phyloP scores from a whole-genome alignment of 2,797 vertebrate species.

The Coregonus suidteri region DNA sequence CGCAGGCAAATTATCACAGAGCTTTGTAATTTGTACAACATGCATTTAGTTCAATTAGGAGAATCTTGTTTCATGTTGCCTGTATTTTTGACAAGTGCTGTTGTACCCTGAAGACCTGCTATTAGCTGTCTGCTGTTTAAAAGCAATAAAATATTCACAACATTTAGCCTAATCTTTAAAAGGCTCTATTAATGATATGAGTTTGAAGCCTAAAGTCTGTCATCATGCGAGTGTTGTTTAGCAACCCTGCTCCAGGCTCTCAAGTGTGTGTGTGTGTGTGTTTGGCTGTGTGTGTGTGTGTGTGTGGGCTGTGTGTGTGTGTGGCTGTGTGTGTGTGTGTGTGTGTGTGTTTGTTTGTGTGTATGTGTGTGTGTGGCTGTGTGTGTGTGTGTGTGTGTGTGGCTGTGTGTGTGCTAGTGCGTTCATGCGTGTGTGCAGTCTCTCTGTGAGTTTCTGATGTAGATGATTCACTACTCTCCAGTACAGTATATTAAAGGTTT shows the following conservation, averaged over 20 bases:
- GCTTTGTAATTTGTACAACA: conserved; percentile 55
- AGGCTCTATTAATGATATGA: conserved; percentile 31
- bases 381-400: neutral
- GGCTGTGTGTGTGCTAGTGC: neutral
- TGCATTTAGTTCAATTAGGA: conserved; percentile 66
- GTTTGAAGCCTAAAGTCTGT: conserved; percentile 21
- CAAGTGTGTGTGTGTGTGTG: neutral
- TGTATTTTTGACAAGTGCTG: conserved; percentile 34
- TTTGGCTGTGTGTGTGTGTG: neutral
- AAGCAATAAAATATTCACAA: conserved; percentile 46
- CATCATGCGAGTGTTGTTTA: conserved; percentile 2
- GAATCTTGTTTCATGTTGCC: conserved; percentile 50
- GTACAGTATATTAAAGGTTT: conserved; percentile 55
- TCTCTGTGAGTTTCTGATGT: conserved; percentile 13
- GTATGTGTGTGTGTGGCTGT: neutral
- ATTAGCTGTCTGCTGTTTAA: conserved; percentile 56
- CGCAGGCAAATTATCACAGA: conserved; percentile 65
- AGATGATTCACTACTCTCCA: conserved; percentile 51
- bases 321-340: conserved; percentile 19
- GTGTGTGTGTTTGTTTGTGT: conserved; percentile 10
- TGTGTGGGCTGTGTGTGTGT: conserved; percentile 3
- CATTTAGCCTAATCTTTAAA: conserved; percentile 32
- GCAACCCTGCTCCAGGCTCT: neutral
- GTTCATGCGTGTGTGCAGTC: conserved; percentile 3
- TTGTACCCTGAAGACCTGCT: conserved; percentile 44